Percentiles rank a stretch among this genome's conserved stretches.
Evolutionary conservation across 2,797 vertebrate species (phyloP).

Genomic region (Gouania willdenowi): DNA sequence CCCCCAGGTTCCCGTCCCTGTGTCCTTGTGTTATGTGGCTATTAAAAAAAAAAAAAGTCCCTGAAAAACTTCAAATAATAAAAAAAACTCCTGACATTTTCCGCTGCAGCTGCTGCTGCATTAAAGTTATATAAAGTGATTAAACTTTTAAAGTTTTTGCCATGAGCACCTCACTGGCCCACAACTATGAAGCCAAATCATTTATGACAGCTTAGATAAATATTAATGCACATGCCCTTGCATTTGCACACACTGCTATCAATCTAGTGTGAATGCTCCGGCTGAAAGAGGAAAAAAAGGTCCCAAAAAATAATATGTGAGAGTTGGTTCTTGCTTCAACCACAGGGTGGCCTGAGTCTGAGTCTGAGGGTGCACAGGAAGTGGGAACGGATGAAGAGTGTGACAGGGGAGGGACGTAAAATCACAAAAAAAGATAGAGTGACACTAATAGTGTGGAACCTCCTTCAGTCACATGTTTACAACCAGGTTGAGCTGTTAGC

Average conservation of each 20-base stretch:
- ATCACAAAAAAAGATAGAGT: not conserved
- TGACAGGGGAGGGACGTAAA: conserved; percentile 9
- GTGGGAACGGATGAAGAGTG: conserved; percentile 1
- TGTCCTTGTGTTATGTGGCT: conserved; percentile 43
- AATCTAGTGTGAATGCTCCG: conserved; percentile 76
- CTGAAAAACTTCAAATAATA: conserved; percentile 89
- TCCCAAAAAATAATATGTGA: conserved; percentile 49
- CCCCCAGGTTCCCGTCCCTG: conserved; percentile 40
- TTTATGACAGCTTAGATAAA: conserved; percentile 98
- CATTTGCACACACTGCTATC: conserved; percentile 91
- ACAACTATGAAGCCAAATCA: conserved; percentile 94
- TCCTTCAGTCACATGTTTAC: too few relatives aligned
- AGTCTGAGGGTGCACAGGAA: conserved; percentile 3
- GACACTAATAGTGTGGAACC: too few relatives aligned
- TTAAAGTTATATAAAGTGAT: conserved; percentile 98
- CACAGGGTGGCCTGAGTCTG: conserved; percentile 96
- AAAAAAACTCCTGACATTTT: conserved; percentile 92
- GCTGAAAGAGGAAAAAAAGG: conserved; percentile 17
- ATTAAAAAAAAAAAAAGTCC: conserved; percentile 43
- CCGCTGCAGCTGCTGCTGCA: conserved; percentile 88
- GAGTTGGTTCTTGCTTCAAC: conserved; percentile 86
- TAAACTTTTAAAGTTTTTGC: conserved; percentile 97
- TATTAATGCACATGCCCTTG: conserved; percentile 96
- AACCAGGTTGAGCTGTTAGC: too few relatives aligned
- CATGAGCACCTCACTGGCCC: conserved; percentile 89